phyloP scores from a whole-genome alignment of 2,888 invertebrate genomes.

The Drosophila mettleri region DNA sequence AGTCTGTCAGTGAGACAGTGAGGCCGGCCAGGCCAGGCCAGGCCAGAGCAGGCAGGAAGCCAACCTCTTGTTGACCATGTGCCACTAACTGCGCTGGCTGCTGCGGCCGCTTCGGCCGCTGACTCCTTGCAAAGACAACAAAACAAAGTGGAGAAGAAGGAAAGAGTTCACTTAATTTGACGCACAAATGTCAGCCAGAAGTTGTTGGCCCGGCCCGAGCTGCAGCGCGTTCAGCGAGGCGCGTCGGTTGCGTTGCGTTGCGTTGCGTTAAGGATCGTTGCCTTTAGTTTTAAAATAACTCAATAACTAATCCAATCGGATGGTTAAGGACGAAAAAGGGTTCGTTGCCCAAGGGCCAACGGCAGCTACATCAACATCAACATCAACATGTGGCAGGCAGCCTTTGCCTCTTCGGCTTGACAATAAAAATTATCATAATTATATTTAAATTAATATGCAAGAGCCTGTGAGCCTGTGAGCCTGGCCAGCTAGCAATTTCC shows the following conservation, averaged over 20 bases:
- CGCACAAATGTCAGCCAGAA: conserved; percentile 78
- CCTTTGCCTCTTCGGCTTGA: conserved; percentile 56
- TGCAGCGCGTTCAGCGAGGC: conserved; percentile 42
- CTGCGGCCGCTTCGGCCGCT: conserved; percentile 16
- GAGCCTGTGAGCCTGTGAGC: conserved; percentile 22
- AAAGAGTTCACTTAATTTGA: conserved; percentile 79
- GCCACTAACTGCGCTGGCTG: conserved; percentile 44
- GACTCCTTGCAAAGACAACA: conserved; percentile 35
- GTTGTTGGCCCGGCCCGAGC: conserved; percentile 21
- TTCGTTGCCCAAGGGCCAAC: conserved; percentile 59
- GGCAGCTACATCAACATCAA: neutral
- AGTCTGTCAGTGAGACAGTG: conserved; percentile 52
- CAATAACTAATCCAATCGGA: conserved; percentile 77
- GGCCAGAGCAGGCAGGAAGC: conserved; percentile 66
- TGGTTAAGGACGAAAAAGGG: conserved; percentile 50
- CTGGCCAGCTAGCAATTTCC: conserved; percentile 59
- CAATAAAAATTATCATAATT: conserved; percentile 79
- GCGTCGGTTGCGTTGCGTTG: conserved; percentile 61
- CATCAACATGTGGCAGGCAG: conserved; percentile 71
- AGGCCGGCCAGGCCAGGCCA: conserved; percentile 4
- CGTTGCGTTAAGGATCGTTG: conserved; percentile 49
- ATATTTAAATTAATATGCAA: conserved; percentile 79
- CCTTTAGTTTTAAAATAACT: conserved; percentile 74
- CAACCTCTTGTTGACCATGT: conserved; percentile 67
- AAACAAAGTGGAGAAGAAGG: conserved; percentile 6